These are phyloP conservation scores for Nyctalus aviator DNA, from an alignment of 2,797 vertebrate genomes.

Conservation along the genomic window DNA sequence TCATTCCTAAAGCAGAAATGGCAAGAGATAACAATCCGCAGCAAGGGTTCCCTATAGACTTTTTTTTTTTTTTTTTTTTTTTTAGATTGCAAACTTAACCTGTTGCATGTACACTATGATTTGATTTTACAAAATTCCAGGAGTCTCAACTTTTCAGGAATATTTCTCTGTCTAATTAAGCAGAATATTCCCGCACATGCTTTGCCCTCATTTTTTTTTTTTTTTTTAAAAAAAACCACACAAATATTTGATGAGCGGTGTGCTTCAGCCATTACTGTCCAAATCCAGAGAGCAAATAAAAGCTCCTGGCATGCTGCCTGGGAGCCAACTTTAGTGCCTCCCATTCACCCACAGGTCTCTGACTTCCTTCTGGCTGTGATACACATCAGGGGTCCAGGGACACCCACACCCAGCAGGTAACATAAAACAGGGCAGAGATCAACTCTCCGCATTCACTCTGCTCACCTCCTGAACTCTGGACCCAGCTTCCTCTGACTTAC, in stretches of 20 bases:
- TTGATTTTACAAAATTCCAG: slow-evolving; percentile 36
- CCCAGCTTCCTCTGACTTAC: not conserved
- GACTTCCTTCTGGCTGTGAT: slow-evolving; percentile 22
- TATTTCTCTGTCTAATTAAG: not conserved
- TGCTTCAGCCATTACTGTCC: slow-evolving; percentile 32
- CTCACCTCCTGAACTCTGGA: slow-evolving; percentile 8
- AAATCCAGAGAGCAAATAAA: slow-evolving; percentile 33
- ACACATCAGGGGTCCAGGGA: not conserved
- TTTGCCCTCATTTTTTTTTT: slow-evolving; percentile 8
- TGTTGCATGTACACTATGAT: not conserved
- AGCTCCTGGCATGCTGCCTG: not conserved
- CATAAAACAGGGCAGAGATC: not conserved
- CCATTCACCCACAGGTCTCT: not conserved
- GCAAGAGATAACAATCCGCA: not conserved
- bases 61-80: not conserved
- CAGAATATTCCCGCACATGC: not conserved
- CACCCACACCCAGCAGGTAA: not conserved
- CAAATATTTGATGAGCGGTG: not conserved
- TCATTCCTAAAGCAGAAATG: slow-evolving; percentile 12
- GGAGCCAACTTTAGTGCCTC: not conserved
- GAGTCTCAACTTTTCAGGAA: slow-evolving; percentile 11
- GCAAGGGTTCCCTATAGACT: not conserved
- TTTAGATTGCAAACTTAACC: slow-evolving; percentile 15
- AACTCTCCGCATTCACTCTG: not conserved
- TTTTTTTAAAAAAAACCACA: not conserved